phyloP scores from a whole-genome alignment of 2,113 vertebrate species.

The Cynopterus brachyotis region DNA sequence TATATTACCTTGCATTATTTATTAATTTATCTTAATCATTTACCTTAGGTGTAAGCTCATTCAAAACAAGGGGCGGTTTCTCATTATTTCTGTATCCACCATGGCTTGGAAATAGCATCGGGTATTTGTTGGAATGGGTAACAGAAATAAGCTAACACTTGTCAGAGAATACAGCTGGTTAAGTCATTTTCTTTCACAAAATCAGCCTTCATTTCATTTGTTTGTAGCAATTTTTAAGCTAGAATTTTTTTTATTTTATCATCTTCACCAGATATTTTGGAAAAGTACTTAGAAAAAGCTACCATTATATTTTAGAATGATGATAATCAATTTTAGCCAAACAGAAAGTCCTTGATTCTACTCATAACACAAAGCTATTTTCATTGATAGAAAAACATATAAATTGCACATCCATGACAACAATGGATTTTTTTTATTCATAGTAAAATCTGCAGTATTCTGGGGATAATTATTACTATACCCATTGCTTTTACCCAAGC shows the following conservation, averaged over 20 bases:
- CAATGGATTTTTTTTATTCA: not conserved
- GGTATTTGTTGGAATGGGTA: not conserved
- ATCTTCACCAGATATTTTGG: not conserved
- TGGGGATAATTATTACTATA: not conserved
- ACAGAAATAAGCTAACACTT: not conserved
- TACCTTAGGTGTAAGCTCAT: constrained; percentile 4
- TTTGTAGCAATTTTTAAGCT: not conserved
- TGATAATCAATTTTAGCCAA: not conserved
- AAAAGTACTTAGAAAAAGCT: not conserved
- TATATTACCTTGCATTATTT: not conserved
- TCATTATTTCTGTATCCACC: not conserved
- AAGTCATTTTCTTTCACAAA: not conserved
- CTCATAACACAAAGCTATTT: not conserved
- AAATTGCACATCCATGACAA: not conserved
- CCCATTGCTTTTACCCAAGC: not conserved
- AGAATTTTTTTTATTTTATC: not conserved
- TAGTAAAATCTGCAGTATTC: constrained; percentile 8
- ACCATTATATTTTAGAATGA: not conserved
- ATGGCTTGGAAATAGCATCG: constrained; percentile 11
- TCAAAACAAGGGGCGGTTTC: not conserved
- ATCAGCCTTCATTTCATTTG: not conserved
- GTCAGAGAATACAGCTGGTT: not conserved
- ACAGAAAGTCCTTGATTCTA: constrained; percentile 26
- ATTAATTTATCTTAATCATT: constrained; percentile 12
- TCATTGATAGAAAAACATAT: not conserved